Evolutionary conservation across 2,797 vertebrate species (phyloP), one percentile per base, ranked within the genome.

Genomic region (Rhinophrynus dorsalis): DNA sequence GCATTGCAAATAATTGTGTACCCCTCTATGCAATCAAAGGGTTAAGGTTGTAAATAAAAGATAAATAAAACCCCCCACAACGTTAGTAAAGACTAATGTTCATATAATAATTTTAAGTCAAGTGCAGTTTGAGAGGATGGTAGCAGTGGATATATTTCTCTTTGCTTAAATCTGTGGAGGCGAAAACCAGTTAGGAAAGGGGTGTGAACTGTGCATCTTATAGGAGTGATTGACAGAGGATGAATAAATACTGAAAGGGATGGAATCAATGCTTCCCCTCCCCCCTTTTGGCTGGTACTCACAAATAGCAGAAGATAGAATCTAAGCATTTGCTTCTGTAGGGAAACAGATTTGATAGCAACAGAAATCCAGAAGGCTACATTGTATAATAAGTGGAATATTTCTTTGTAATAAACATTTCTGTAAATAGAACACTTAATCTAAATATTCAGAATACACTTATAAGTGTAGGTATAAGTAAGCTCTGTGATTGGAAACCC

Each of bases 181-280:
- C n/a, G n/a, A n/a, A n/a, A n/a, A n/a, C n/a, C n/a, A n/a, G n/a
- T n/a, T n/a, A n/a, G n/a, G n/a, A n/a, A n/a, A 75, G 0, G 64
- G 50, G 57, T 74, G 68, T 78, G 76, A 75, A 70, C 76, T 71
- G 37, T 33, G 72, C 66, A 76, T 40, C 59, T 66, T 21, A 21
- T 68, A 56, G 72, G 75, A 76, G 50, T 78, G 77, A 80, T 75
- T 79, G 83, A 77, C 75, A 61, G 20, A 68, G 68, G 82, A 77
- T 81, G 69, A 80, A 83, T 76, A 77, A 82, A 78, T 77, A 74
- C 51, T 74, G 68, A 62, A 74, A 81, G 78, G 64, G 78, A 58
- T 35, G 71, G 74, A 77, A 79, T 82, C 78, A 84, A 83, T 80
- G 67, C 27, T 60, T 63, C 48, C 37, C 59, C 64, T 80, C 44